Percentiles rank a stretch among this genome's conserved stretches.
Conservation (phyloP, 2,888 invertebrate genomes). For the Drosophila hamatofila region DNA sequence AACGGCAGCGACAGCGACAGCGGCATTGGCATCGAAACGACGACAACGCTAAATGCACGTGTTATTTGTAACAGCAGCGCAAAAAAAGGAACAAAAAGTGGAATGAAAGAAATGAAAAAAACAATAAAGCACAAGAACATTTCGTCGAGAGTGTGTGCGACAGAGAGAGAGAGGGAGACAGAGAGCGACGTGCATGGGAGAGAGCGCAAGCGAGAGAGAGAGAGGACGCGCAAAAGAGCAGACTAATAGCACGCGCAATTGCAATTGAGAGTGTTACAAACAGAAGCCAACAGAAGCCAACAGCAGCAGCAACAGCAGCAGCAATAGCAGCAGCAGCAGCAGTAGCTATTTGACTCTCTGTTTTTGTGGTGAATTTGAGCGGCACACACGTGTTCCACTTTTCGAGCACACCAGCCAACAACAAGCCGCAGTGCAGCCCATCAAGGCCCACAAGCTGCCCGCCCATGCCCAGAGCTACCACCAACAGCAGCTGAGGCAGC, state of each 20-base stretch:
- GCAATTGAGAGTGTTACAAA: slow-evolving; percentile 43
- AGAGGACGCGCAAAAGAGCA: slow-evolving; percentile 20
- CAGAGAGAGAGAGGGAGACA: slow-evolving; percentile 3
- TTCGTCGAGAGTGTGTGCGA: slow-evolving; percentile 3
- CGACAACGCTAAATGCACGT: slow-evolving; percentile 68
- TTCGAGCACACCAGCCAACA: slow-evolving; percentile 52
- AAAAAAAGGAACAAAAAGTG: slow-evolving; percentile 18
- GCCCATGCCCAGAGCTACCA: neutral
- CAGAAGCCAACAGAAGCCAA: slow-evolving; percentile 13
- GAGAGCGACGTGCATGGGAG: slow-evolving; percentile 7
- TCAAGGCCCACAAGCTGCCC: slow-evolving; percentile 6
- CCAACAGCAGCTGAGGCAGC: neutral
- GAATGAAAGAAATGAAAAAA: slow-evolving; percentile 27
- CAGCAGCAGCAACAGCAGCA: neutral
- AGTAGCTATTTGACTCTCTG: slow-evolving; percentile 65
- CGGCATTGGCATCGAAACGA: slow-evolving; percentile 54
- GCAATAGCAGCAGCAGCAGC: slow-evolving; percentile 15
- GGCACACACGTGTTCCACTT: slow-evolving; percentile 74
- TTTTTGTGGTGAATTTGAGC: slow-evolving; percentile 77
- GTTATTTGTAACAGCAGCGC: slow-evolving; percentile 52
- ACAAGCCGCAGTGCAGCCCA: slow-evolving; percentile 48
- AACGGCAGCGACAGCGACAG: slow-evolving; percentile 19
- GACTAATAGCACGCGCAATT: slow-evolving; percentile 41
- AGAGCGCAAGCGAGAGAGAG: slow-evolving; percentile 12
- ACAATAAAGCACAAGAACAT: slow-evolving; percentile 49